A percentile compares a stretch with the other conserved stretches of the same genome.
Conservation (phyloP, 2,888 invertebrate species). For the Prenolepis imparis region DNA sequence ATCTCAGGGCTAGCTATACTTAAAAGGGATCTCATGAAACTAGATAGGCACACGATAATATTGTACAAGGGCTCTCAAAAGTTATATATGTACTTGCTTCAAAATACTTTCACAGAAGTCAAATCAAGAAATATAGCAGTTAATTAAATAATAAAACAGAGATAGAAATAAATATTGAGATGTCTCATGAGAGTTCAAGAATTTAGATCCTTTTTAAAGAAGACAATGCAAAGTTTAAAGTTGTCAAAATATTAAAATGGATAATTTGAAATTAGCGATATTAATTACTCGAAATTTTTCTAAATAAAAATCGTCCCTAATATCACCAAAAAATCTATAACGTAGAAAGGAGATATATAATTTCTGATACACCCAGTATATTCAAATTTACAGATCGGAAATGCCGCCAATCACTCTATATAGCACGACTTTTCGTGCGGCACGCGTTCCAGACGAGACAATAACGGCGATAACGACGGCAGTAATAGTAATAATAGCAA, state of each 20-base stretch:
- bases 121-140: not conserved
- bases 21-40: constrained; percentile 33
- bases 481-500: constrained; percentile 78
- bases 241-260: not conserved
- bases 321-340: not conserved
- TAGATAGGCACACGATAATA: constrained; percentile 33
- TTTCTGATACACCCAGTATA: constrained; percentile 28
- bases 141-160: not conserved
- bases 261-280: not conserved
- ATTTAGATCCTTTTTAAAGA: not conserved
- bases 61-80: constrained; percentile 39
- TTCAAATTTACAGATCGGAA: constrained; percentile 53
- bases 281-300: not conserved
- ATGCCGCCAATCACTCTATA: constrained; percentile 62
- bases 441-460: constrained; percentile 64
- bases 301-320: not conserved
- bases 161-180: not conserved
- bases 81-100: not conserved
- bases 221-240: not conserved
- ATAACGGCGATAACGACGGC: constrained; percentile 75
- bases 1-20: constrained; percentile 34
- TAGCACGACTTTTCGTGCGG: constrained; percentile 64
- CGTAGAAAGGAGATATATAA: not conserved
- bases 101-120: not conserved
- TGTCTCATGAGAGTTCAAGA: not conserved